Base-by-base conservation (phyloP, 2,113 vertebrate genomes). In the Callithrix jacchus region DNA sequence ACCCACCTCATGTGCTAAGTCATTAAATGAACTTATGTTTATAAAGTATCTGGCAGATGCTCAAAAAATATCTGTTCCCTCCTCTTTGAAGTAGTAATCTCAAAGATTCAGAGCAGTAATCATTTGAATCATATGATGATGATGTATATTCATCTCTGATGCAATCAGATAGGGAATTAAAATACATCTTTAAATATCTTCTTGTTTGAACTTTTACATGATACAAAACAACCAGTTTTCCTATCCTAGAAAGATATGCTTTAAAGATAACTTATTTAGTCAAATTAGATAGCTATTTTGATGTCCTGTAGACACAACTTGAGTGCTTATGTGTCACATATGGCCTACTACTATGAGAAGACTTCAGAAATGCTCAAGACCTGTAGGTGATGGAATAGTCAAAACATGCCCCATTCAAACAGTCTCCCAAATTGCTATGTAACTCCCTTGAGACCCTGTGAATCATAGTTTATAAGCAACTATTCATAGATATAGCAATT, bases 391-490 rank as follows among this genome's bases (percentile, higher is more conserved):
- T 90, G 47, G 42, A 83, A 68, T 45, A 88, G 88, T 95, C 68
- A 92, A 96, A 91, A 94, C 74, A 89, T 81, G 77, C 49, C 84
- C 80, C 77, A 79, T 74, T 85, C 56, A 90, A 49, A 58, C 80
- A 68, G 81, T 70, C 76, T 88, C 68, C 23, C 83, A 94, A 79
- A 89, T 79, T 92, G 81, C 66, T 93, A 42, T 30, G 45, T 56
- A 92, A 49, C 35, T 84, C 87, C 74, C 84, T 49, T 7, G 40
- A 93, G 90, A 88, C 80, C 61, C 79, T 42, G 70, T 97, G 91
- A 95, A 91, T 91, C 94, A 95, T n/a, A 79, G 83, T 87, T 95
- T 93, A 64, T 89, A 96, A 95, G 87, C 83, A 95, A 61, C 88
- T 61, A 71, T 83, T 96, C 68, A 91, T 73, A 71, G 83, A 82